These are phyloP conservation scores for Harmothoe impar DNA, from an alignment of 2,888 invertebrate species.

Conservation along the genomic window DNA sequence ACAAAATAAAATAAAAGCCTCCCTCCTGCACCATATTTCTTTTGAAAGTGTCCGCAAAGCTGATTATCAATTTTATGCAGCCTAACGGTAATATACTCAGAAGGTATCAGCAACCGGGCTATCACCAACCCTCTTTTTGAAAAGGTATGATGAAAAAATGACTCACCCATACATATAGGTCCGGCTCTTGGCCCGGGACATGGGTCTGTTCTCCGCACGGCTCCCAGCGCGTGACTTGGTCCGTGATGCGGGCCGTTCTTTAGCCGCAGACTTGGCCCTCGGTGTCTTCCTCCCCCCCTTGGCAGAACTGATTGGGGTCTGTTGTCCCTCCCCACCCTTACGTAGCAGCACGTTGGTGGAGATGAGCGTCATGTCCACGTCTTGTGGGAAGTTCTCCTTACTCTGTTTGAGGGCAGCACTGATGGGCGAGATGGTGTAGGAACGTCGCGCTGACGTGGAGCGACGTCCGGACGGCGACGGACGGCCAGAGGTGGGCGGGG, in stretches of 20 bases:
- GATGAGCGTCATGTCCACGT: conserved; percentile 15
- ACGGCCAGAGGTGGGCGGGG: conserved; percentile 32
- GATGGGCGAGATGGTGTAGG: conserved; percentile 40
- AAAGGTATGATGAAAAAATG: neutral
- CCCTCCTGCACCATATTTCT: too few species aligned
- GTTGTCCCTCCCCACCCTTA: neutral
- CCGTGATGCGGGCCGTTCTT: neutral
- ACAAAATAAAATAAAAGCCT: too few species aligned
- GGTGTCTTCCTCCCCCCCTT: neutral
- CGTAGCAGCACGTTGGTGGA: neutral
- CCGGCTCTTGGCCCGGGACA: conserved; percentile 53
- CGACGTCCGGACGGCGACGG: conserved; percentile 40
- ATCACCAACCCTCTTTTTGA: too few species aligned
- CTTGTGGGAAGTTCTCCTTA: conserved; percentile 6
- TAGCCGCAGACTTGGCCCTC: neutral
- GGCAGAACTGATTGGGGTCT: neutral
- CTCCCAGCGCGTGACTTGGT: conserved; percentile 26
- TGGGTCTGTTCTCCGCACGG: conserved; percentile 45
- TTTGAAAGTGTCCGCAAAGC: too few species aligned
- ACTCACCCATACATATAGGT: conserved; percentile 73
- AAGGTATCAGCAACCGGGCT: too few species aligned
- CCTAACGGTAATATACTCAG: too few species aligned
- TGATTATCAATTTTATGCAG: too few species aligned
- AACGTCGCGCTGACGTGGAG: conserved; percentile 2
- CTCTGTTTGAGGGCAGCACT: conserved; percentile 11